Conservation (phyloP, 2,888 invertebrate genomes). For the Lasioglossum figueresi region DNA sequence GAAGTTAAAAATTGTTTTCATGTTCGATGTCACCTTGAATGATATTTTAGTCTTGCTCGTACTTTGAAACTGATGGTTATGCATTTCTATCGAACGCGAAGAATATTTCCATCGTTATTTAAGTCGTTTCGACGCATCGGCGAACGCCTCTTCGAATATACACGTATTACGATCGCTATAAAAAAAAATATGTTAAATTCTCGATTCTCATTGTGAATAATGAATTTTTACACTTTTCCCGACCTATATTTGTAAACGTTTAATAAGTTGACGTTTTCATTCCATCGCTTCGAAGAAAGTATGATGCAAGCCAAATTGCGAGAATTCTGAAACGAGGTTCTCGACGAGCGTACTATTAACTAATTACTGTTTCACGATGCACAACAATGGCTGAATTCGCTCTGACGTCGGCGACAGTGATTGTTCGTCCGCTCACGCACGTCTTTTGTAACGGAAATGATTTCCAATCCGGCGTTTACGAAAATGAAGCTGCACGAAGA, state of each 20-base stretch:
- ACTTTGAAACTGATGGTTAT: background rate
- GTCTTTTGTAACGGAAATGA: conserved; percentile 34
- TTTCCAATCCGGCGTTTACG: background rate
- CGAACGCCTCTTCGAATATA: background rate
- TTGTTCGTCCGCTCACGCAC: conserved; percentile 43
- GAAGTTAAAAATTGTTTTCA: background rate
- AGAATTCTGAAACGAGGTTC: background rate
- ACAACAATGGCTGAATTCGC: background rate
- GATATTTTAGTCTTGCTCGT: background rate
- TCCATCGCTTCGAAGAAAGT: background rate
- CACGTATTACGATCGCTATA: background rate
- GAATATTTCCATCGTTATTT: background rate
- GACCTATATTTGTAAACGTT: background rate
- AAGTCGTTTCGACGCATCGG: too few relatives aligned
- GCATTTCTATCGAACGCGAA: background rate
- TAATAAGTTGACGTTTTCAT: background rate
- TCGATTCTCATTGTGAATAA: background rate
- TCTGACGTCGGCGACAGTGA: conserved; percentile 19
- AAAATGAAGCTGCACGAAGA: conserved; percentile 1
- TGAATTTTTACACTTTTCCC: background rate
- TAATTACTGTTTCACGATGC: background rate
- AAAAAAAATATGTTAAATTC: background rate
- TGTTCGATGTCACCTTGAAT: background rate
- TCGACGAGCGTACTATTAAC: background rate
- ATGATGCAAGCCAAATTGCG: background rate